Base-by-base conservation (phyloP, 2,797 vertebrate genomes). In the Poliocrania exsul region DNA sequence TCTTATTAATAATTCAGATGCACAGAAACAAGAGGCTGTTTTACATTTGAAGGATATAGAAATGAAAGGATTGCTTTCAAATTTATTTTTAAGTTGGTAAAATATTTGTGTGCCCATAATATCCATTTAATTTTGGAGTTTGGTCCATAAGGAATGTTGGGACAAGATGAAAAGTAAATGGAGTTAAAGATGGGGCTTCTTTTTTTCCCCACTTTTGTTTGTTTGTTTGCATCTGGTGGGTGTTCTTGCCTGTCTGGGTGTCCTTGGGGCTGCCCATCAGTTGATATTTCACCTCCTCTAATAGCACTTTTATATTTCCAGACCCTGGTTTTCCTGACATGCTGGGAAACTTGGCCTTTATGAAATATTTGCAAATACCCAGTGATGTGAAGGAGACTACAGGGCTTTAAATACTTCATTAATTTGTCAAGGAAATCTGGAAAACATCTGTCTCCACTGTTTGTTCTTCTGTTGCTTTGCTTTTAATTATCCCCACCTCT, bases 401-500 rank as follows among this genome's bases (percentile, higher is more conserved):
- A 37, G 20, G 35, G 16, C 40, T 75, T 95, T 78, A 83, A 82
- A 81, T 91, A 81, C 75, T 73, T 93, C 53, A 66, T 64, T 93
- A 62, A 88, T 92, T 95, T 94, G 53, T 93, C 54, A 67, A 64
- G 38, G 25, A 92, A 94, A 78, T 94, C 80, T 95, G 93, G 93
- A 70, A 94, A 86, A 84, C 92, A 96, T 92, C 90, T 96, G 90
- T 62, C 56, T 88, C 72, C 33, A 16, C 74, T 92, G 81, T 92
- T 96, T 90, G 77, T 84, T 96, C 88, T 86, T 90, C 37, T 80
- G 37, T 66, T 91, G 79, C 78, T 93, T 96, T 93, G 93, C 81
- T 93, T 96, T 96, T 95, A 89, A 95, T 96, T 93, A 88, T 83
- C 54, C 37, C 83, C n/a, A 86, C 66, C 79, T 94, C 87, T 88